Conservation (phyloP, 2,797 vertebrate species). For the Aplochiton taeniatus region DNA sequence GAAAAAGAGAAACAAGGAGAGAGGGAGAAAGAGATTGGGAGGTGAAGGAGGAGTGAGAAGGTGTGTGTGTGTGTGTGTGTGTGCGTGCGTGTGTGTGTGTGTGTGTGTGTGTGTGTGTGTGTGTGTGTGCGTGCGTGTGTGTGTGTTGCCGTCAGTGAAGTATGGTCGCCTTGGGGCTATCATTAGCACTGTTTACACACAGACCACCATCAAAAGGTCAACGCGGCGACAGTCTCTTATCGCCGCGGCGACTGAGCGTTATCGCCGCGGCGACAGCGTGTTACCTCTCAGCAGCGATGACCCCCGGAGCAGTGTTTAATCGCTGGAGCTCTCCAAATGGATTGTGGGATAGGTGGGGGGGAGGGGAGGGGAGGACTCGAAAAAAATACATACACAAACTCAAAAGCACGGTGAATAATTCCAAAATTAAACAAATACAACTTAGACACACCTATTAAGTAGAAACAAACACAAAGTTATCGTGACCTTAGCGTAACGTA, state of each 20-base stretch:
- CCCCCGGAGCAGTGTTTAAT: conserved; percentile 38
- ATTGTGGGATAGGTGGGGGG: conserved; percentile 35
- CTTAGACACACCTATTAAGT: too few species aligned
- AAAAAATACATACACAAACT: too few species aligned
- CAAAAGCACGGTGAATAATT: too few species aligned
- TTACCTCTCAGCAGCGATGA: conserved; percentile 25
- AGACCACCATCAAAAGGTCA: conserved; percentile 66
- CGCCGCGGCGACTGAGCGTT: conserved; percentile 24
- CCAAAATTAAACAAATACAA: too few species aligned
- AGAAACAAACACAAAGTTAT: too few species aligned
- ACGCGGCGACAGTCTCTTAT: conserved; percentile 56
- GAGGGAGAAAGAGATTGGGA: too few species aligned
- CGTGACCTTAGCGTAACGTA: too few species aligned
- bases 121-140: too few species aligned
- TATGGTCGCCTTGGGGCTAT: conserved; percentile 46
- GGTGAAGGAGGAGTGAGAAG: too few species aligned
- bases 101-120: too few species aligned
- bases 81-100: neutral
- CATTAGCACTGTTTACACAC: conserved; percentile 70
- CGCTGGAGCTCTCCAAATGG: conserved; percentile 44
- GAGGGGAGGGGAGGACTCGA: conserved; percentile 12
- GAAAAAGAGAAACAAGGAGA: too few species aligned
- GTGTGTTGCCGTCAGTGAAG: too few species aligned
- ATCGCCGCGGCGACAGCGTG: conserved; percentile 21
- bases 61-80: neutral